phyloP scores from a whole-genome alignment of 2,888 invertebrate genomes.

The Cephus runcator region DNA sequence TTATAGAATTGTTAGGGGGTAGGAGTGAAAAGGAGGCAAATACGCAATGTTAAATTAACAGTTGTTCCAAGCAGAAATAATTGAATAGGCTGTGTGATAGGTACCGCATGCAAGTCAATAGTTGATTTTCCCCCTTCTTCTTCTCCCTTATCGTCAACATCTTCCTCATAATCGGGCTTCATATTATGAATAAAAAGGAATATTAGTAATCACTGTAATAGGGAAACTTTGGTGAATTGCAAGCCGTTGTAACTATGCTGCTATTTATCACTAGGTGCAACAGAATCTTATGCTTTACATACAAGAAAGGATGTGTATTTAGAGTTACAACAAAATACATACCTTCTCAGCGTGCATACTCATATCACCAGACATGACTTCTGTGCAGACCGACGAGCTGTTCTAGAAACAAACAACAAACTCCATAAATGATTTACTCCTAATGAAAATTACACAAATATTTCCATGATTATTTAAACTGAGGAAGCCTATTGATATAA shows the following conservation, averaged over 20 bases:
- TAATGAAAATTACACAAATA: not conserved
- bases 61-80: conserved; percentile 22
- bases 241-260: conserved; percentile 34
- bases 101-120: conserved; percentile 57
- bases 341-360: conserved; percentile 60
- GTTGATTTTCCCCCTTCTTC: conserved; percentile 52
- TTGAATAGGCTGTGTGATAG: conserved; percentile 40
- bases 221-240: conserved; percentile 6
- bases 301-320: conserved; percentile 24
- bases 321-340: conserved; percentile 21
- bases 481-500: too few species aligned
- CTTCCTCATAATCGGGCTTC: conserved; percentile 47
- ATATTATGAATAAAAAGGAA: conserved; percentile 49
- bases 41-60: conserved; percentile 20
- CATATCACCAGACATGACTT: conserved; percentile 55
- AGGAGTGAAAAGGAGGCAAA: conserved; percentile 22
- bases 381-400: not conserved
- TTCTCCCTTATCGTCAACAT: conserved; percentile 44
- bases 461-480: not conserved
- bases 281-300: conserved; percentile 24
- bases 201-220: conserved; percentile 10
- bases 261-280: conserved; percentile 27
- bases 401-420: conserved; percentile 5
- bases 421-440: not conserved
- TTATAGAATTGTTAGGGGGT: conserved; percentile 6